Base-by-base conservation (phyloP, 2,113 vertebrate genomes). In the Tricholaema leucomelas region DNA sequence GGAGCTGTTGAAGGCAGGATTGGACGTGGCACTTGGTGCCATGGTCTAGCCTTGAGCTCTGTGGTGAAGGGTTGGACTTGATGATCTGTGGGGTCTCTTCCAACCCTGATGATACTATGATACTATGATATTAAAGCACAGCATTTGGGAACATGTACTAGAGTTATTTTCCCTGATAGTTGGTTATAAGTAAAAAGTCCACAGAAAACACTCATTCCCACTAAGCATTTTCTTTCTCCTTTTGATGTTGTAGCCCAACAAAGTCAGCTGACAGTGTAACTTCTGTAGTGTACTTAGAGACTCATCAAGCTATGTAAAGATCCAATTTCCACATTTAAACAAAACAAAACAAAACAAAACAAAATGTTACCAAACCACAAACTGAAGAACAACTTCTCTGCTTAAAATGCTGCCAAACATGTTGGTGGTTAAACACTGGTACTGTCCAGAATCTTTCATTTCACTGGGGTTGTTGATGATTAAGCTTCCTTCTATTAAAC, bases 401-500 rank as follows among this genome's bases (percentile, higher is more conserved):
- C 99, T 99, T 40, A 99, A 94, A 92, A 99, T 87, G 27, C 97
- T 98, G 80, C 99, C 99, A 35, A 98, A 97, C 19, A 79, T 91
- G 93, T 99, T 99, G 55, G 97, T 96, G 24, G 98, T 98, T 97
- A 98, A 97, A 92, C 99, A 99, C 48, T 99, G 99, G 93, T 99
- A 99, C 82, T 95, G 98, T 66, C 99, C 99, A 67, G 97, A 97
- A 95, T 99, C 98, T 18, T 96, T 98, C 79, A 94, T 96, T 95
- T 99, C 98, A 81, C 95, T 99, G 38, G 98, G 98, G 67, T 98
- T 98, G 87, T 71, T 98, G 94, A 99, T 99, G 83, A 99, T 97
- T 79, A 99, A 93, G 92, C 97, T 98, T 56, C 99, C 99, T 35
- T 98, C 98, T 78, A 99, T 97, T 89, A 99, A 94, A 95, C 97